Conservation (phyloP, 2,888 invertebrate genomes). For the Sussaba pulchella region DNA sequence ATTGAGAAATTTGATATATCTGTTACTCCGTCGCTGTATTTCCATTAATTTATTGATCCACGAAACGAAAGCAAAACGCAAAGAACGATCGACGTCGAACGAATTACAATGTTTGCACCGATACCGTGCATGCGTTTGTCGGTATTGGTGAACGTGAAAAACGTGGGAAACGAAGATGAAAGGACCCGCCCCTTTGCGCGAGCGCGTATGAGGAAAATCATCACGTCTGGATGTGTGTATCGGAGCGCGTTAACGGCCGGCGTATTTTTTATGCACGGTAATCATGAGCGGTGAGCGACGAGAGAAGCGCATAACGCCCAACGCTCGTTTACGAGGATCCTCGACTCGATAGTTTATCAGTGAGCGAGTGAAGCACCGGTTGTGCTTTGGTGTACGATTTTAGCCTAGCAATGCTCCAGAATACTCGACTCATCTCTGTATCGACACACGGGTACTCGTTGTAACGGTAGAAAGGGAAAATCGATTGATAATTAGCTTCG, state of each 20-base stretch:
- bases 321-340: constrained; percentile 70
- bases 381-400: constrained; percentile 4
- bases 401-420: neutral
- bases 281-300: constrained; percentile 53
- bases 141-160: too few relatives aligned
- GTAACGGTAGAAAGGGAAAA: neutral
- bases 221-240: neutral
- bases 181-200: too few relatives aligned
- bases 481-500: neutral
- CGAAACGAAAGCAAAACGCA: neutral
- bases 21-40: neutral
- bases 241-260: constrained; percentile 57
- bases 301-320: constrained; percentile 46
- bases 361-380: constrained; percentile 38
- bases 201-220: too few relatives aligned
- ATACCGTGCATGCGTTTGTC: constrained; percentile 48
- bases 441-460: constrained; percentile 9
- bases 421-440: neutral
- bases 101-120: too few relatives aligned
- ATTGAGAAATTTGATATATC: constrained; percentile 20
- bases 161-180: too few relatives aligned
- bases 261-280: constrained; percentile 60
- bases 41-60: constrained; percentile 14
- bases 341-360: constrained; percentile 73
- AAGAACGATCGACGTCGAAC: constrained; percentile 5